Percentiles rank a stretch among this genome's conserved stretches.
Conservation (phyloP, 2,113 vertebrate genomes). For the Spea bombifrons region DNA sequence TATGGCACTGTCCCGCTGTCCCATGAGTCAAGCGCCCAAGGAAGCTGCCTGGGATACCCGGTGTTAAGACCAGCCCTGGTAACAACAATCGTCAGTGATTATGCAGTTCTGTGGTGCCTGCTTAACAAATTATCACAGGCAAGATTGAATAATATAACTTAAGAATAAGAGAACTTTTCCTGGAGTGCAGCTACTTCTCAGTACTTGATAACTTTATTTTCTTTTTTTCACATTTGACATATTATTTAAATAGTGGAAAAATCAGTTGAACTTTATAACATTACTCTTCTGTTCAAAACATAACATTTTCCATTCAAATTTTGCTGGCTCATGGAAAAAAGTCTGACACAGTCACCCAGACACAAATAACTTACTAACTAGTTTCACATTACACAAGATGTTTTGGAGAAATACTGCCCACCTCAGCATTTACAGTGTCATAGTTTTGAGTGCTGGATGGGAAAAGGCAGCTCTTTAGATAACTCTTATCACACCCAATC, state of each 20-base stretch:
- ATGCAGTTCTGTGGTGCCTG: no score
- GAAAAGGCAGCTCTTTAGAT: no score
- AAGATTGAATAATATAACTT: no score
- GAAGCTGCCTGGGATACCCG: no score
- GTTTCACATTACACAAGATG: conserved; percentile 23
- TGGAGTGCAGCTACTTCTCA: background rate
- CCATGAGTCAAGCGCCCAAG: no score
- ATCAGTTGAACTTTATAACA: conserved; percentile 32
- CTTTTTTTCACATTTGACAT: background rate
- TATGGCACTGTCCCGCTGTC: no score
- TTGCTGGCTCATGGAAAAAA: conserved; percentile 34
- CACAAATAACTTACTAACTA: conserved; percentile 32
- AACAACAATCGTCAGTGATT: no score
- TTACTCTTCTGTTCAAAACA: conserved; percentile 21
- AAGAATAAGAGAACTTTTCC: no score
- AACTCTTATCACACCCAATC: no score
- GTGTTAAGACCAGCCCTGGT: no score
- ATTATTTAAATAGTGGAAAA: conserved; percentile 32
- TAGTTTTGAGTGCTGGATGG: background rate
- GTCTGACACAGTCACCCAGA: conserved; percentile 21
- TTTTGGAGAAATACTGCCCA: conserved; percentile 18
- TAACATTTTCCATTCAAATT: conserved; percentile 37
- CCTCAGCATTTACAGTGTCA: conserved; percentile 10
- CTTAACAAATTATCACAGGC: no score
- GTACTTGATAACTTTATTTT: conserved; percentile 9